Evolutionary conservation across 2,888 invertebrate genomes (phyloP).

Genomic region (Dryocosmus kuriphilus): DNA sequence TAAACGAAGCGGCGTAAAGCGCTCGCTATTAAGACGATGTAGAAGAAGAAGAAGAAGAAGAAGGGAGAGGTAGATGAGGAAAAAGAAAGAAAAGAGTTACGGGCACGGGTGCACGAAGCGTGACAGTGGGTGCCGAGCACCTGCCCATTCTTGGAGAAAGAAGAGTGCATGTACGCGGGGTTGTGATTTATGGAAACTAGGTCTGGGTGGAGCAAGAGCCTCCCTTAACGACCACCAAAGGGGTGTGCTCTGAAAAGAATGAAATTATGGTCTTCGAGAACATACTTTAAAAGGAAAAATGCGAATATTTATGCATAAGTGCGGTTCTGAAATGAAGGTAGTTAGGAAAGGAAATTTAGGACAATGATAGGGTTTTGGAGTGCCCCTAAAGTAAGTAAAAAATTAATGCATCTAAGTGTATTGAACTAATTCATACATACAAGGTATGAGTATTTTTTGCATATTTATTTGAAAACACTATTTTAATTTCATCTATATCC

Average conservation of each 20-base stretch:
- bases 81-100: conserved; percentile 63
- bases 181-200: conserved; percentile 72
- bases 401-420: no score
- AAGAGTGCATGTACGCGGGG: conserved; percentile 50
- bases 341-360: not conserved
- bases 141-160: conserved; percentile 72
- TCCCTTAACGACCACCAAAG: conserved; percentile 30
- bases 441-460: no score
- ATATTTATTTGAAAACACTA: no score
- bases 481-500: no score
- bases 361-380: no score
- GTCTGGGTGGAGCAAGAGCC: conserved; percentile 50
- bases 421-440: no score
- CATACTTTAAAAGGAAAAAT: conserved; percentile 65
- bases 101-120: conserved; percentile 75
- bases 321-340: not conserved
- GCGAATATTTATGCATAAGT: conserved; percentile 70
- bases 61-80: conserved; percentile 62
- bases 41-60: conserved; percentile 51
- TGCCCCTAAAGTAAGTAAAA: no score
- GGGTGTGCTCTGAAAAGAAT: conserved; percentile 11
- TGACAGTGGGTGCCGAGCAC: conserved; percentile 76
- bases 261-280: conserved; percentile 22
- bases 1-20: conserved; percentile 35
- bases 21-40: conserved; percentile 52